Conservation (phyloP, 2,888 invertebrate genomes). For the Cheilosia vernalis region DNA sequence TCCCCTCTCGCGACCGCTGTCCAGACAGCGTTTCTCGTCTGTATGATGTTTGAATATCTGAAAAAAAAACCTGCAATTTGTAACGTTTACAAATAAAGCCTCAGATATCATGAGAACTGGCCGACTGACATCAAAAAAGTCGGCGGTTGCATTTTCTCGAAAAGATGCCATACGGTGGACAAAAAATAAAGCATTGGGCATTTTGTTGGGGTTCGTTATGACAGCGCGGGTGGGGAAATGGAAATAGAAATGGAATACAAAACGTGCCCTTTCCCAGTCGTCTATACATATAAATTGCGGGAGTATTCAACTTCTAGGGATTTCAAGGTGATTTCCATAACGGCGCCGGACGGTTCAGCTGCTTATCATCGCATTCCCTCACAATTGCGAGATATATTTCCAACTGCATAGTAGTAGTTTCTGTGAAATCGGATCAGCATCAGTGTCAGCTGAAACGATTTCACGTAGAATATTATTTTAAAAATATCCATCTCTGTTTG, state of each 20-base stretch:
- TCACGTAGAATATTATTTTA: background rate
- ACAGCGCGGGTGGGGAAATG: slow-evolving; percentile 1
- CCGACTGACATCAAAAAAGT: slow-evolving; percentile 15
- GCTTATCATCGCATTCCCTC: slow-evolving; percentile 27
- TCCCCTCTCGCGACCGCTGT: background rate
- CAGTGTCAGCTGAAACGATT: slow-evolving; percentile 2
- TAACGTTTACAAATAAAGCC: slow-evolving; percentile 20
- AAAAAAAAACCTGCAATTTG: slow-evolving; percentile 34
- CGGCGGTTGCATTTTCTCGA: slow-evolving; percentile 49
- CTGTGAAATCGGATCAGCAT: slow-evolving; percentile 57
- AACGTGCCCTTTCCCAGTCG: slow-evolving; percentile 1
- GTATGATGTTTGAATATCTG: slow-evolving; percentile 1
- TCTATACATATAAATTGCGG: too few relatives aligned
- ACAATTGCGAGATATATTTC: slow-evolving; percentile 7
- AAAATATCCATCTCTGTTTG: slow-evolving; percentile 3
- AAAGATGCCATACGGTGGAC: slow-evolving; percentile 33
- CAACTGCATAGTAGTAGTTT: slow-evolving; percentile 2
- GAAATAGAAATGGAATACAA: slow-evolving; percentile 38
- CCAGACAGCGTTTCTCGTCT: background rate
- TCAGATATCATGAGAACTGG: slow-evolving; percentile 59
- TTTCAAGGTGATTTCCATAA: slow-evolving; percentile 7
- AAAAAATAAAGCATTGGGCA: background rate
- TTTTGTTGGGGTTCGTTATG: background rate
- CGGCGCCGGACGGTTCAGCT: background rate
- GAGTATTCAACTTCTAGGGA: slow-evolving; percentile 10